Percentiles rank a stretch among this genome's conserved stretches.
phyloP scores from a whole-genome alignment of 1,140 invertebrate genomes.

The Lysiphlebus fabarum region DNA sequence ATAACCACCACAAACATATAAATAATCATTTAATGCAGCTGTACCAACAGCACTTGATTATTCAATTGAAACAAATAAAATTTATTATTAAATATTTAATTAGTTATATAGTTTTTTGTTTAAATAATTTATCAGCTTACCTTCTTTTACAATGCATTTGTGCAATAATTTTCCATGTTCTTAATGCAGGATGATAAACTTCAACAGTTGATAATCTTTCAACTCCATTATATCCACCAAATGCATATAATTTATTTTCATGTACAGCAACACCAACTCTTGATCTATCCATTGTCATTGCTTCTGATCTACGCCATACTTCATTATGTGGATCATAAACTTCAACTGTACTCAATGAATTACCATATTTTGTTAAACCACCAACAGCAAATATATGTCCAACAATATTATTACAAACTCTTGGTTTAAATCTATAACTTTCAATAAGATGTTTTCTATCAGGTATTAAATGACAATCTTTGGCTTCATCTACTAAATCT shows the following conservation, averaged over 20 bases:
- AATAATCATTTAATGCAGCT: constrained; percentile 72
- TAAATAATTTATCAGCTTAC: constrained; percentile 42
- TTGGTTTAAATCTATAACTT: constrained; percentile 71
- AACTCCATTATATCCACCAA: constrained; percentile 78
- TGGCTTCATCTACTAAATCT: constrained; percentile 79
- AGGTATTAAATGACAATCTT: constrained; percentile 82
- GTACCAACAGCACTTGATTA: constrained; percentile 78
- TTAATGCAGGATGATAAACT: constrained; percentile 74
- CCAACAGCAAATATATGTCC: constrained; percentile 88
- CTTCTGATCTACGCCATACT: constrained; percentile 75
- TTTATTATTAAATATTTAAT: too few relatives aligned
- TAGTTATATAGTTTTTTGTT: constrained; percentile 1
- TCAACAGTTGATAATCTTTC: constrained; percentile 84
- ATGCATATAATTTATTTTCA: constrained; percentile 70
- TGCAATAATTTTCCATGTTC: constrained; percentile 75
- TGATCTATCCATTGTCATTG: constrained; percentile 77
- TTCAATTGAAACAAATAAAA: constrained; percentile 6
- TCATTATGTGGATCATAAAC: constrained; percentile 74
- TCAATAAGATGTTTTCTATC: constrained; percentile 74
- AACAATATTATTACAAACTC: constrained; percentile 70
- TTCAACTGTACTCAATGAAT: constrained; percentile 84
- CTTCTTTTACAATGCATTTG: constrained; percentile 82
- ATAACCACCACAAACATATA: constrained; percentile 88
- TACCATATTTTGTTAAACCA: constrained; percentile 79
- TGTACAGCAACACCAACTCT: constrained; percentile 83